Evolutionary conservation across 2,797 vertebrate genomes (phyloP).

Genomic region (Ispidina lecontei): DNA sequence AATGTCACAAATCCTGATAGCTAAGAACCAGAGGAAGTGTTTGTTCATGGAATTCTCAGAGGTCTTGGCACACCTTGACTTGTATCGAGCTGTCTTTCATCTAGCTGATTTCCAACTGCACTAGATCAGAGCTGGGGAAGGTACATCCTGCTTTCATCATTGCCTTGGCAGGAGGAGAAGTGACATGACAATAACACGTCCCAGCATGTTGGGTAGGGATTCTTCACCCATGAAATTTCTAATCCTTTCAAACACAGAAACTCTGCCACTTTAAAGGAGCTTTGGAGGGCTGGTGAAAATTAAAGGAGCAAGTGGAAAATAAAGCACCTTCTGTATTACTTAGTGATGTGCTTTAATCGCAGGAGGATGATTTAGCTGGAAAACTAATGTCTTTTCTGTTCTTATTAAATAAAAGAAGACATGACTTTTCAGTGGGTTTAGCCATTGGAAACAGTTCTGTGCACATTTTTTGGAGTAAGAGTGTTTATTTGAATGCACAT

Average conservation of each 20-base stretch:
- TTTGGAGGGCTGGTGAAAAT: not conserved
- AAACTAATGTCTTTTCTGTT: not conserved
- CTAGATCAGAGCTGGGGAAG: not conserved
- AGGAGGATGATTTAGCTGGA: not conserved
- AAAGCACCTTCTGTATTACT: not conserved
- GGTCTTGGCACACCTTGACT: not conserved
- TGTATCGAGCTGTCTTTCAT: not conserved
- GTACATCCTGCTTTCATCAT: not conserved
- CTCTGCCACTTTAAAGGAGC: not conserved
- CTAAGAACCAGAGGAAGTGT: not conserved
- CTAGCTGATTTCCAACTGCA: not conserved
- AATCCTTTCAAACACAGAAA: not conserved
- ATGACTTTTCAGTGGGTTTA: not conserved
- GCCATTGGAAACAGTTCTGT: not conserved
- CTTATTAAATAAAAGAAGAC: not conserved
- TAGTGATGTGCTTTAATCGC: not conserved
- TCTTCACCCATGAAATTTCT: conserved; percentile 7
- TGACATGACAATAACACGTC: not conserved
- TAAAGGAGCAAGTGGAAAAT: not conserved
- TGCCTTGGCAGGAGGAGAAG: not conserved
- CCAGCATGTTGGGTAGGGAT: not conserved
- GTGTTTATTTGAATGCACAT: not conserved
- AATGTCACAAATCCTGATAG: not conserved
- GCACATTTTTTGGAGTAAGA: not conserved
- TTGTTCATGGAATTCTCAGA: not conserved